A percentile compares a stretch with the other conserved stretches of the same genome.
Conservation (phyloP, 2,113 vertebrate genomes). For the Alethe diademata region DNA sequence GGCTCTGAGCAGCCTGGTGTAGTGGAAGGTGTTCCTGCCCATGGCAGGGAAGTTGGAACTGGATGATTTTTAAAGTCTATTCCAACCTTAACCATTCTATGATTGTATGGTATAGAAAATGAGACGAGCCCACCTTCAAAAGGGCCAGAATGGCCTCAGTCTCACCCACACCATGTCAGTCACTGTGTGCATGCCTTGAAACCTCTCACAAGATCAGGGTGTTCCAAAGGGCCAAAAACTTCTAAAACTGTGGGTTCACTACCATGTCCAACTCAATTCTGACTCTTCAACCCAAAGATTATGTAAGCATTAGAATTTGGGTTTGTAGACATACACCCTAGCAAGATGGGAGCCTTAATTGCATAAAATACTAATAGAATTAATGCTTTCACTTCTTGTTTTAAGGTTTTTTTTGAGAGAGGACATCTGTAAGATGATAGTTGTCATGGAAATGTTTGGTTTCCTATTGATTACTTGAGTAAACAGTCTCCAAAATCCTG, state of each 20-base stretch:
- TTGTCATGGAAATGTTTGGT: conserved; percentile 55
- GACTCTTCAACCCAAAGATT: not conserved
- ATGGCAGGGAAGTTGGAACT: not conserved
- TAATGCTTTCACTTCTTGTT: not conserved
- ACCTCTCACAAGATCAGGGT: not conserved
- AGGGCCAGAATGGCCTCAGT: not conserved
- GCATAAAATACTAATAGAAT: not conserved
- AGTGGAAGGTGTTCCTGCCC: not conserved
- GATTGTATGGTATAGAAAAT: not conserved
- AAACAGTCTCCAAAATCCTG: conserved; percentile 54
- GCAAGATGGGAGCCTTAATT: not conserved
- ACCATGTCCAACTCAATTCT: not conserved
- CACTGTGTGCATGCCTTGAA: fast-evolving
- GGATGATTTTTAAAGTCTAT: not conserved
- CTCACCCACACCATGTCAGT: not conserved
- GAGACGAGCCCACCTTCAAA: not conserved
- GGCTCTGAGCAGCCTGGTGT: not conserved
- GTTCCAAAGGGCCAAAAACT: not conserved
- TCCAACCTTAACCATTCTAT: not conserved
- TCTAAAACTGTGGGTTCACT: not conserved
- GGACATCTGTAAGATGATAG: not conserved
- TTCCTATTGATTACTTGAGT: conserved; percentile 58
- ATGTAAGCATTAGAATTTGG: not conserved
- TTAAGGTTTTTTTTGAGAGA: conserved; percentile 18
- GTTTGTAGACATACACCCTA: not conserved